Conservation (phyloP, 2,797 vertebrate genomes). For the Eulemur coronatus region DNA sequence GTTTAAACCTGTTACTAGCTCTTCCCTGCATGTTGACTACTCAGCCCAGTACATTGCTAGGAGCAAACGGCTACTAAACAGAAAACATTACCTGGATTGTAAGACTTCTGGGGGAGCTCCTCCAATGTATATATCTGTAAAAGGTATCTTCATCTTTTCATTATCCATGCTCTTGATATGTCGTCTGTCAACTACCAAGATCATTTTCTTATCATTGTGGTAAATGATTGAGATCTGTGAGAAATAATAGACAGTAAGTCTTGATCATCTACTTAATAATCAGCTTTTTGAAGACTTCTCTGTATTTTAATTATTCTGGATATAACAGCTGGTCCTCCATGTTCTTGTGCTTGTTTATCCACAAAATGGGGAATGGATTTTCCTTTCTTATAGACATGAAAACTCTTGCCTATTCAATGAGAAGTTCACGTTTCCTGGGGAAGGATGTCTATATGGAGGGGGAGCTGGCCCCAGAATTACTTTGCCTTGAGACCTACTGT, state of each 20-base stretch:
- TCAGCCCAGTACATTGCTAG: neutral
- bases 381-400: neutral
- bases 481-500: neutral
- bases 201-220: slow-evolving; percentile 97
- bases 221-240: slow-evolving; percentile 97
- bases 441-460: neutral
- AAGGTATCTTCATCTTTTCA: slow-evolving; percentile 93
- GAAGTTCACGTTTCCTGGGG: neutral
- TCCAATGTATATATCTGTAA: slow-evolving; percentile 96
- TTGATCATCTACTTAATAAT: neutral
- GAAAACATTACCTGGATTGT: slow-evolving; percentile 87
- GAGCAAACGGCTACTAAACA: neutral
- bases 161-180: slow-evolving; percentile 96
- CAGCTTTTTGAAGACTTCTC: neutral
- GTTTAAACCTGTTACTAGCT: neutral
- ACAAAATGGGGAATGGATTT: neutral
- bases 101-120: slow-evolving; percentile 92
- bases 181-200: slow-evolving; percentile 95
- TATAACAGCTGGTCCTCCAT: neutral
- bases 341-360: neutral
- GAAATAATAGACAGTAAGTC: slow-evolving; percentile 34
- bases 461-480: neutral
- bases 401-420: neutral
- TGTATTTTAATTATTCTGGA: neutral
- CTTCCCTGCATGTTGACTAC: neutral